Base-by-base conservation (phyloP, 2,888 invertebrate genomes). In the Zhuqinia jingwanae region DNA sequence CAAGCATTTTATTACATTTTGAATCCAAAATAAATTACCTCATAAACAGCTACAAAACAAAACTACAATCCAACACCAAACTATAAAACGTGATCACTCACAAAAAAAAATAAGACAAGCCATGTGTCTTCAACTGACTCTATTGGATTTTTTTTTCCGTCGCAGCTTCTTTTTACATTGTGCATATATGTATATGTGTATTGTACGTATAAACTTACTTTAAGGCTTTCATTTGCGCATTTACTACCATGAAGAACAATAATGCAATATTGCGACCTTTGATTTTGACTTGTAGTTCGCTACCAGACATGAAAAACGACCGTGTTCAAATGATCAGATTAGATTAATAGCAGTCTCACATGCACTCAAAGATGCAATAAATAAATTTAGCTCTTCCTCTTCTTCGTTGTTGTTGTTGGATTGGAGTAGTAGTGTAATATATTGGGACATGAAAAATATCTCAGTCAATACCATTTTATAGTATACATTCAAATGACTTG, bases 311-410 rank as follows among this genome's bases (percentile, higher is more conserved):
- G 81, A 60, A 60, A 81, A 81, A 81, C n/a, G 81, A 47, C 47
- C 60, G 20, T 81, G 80, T 42, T 68, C 53, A 36, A 80, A 56
- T 53, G 53, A 70, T 80, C 56, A 36, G 80, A 80, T 53, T 80
- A 68, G 53, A 80, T 80, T 68, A 80, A 80, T 68, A 36, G 80
- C 27, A 17, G 20, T 76, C 56, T 17, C 58, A 42, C 25, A 53
- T 50, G 53, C 15, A 63, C 3, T 63, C 25, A 63, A 36, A 63
- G 58, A 17, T 11, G 56, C 22, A 56, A 56, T 56, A 60, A 60
- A 60, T 11, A 60, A 25, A 25, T 20, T 13, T 60, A n/a, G n/a
- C 36, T 36, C 36, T 36, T 36, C 8, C 36, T n/a, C n/a, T n/a
- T n/a, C 36, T 53, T 20, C 17, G n/a, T 53, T 53, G 53, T n/a